phyloP scores from a whole-genome alignment of 2,888 invertebrate genomes.

The Lycia hirtaria region DNA sequence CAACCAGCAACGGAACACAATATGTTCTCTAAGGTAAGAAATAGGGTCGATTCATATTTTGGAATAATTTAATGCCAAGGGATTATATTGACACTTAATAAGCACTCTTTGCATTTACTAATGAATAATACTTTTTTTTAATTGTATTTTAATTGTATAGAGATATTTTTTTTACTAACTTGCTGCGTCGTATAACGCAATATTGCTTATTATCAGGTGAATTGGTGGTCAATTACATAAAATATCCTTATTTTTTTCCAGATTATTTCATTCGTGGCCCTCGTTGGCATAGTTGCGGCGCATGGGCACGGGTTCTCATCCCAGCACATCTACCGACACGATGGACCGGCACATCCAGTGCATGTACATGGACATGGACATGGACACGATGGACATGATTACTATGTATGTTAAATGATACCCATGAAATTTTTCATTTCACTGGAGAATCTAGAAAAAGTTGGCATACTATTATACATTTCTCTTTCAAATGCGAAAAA shows the following conservation, averaged over 20 bases:
- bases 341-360: slow-evolving; percentile 38
- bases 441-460: no score
- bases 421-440: no score
- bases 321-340: slow-evolving; percentile 55
- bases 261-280: slow-evolving; percentile 48
- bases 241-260: slow-evolving; percentile 18
- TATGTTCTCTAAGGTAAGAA: slow-evolving; percentile 34
- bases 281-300: slow-evolving; percentile 48
- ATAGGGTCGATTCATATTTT: background rate
- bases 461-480: no score
- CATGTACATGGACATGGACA: slow-evolving; percentile 35
- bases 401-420: slow-evolving; percentile 44
- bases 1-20: slow-evolving; percentile 12
- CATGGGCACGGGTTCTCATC: slow-evolving; percentile 68
- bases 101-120: no score
- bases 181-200: no score
- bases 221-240: background rate
- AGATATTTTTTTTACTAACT: no score
- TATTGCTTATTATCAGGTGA: no score
- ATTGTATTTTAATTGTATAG: no score
- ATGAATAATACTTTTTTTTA: no score
- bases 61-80: background rate
- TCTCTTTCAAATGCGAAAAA: no score
- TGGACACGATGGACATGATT: slow-evolving; percentile 44
- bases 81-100: no score